These are phyloP conservation scores for Drosophila fulvimacula DNA, from an alignment of 2,888 invertebrate genomes.

Conservation along the genomic window DNA sequence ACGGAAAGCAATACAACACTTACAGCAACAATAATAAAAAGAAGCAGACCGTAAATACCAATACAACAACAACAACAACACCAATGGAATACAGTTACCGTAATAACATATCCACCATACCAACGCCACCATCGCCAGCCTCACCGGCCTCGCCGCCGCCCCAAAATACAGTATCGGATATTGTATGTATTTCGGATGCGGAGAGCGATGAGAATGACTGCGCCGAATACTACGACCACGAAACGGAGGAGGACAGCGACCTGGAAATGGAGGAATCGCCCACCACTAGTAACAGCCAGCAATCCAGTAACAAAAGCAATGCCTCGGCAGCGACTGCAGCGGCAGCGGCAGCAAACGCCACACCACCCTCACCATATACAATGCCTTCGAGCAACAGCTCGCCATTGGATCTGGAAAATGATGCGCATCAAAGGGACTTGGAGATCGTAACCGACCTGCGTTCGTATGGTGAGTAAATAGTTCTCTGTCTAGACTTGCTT, in stretches of 20 bases:
- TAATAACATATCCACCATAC: conserved; percentile 53
- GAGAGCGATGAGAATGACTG: conserved; percentile 59
- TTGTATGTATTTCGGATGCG: conserved; percentile 69
- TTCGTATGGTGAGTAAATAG: conserved; percentile 65
- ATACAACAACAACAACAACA: conserved; percentile 18
- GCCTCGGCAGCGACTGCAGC: conserved; percentile 41
- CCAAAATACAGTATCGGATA: conserved; percentile 29
- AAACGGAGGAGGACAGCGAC: conserved; percentile 76
- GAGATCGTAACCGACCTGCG: conserved; percentile 67
- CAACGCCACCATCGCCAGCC: conserved; percentile 64
- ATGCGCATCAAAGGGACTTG: conserved; percentile 64
- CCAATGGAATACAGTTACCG: conserved; percentile 59
- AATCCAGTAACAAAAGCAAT: conserved; percentile 18
- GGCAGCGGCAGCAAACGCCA: conserved; percentile 39
- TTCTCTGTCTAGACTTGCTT: conserved; percentile 31
- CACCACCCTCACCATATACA: conserved; percentile 35
- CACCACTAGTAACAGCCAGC: conserved; percentile 40
- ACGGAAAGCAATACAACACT: conserved; percentile 33
- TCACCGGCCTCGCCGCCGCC: conserved; percentile 53
- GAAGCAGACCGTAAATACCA: conserved; percentile 9
- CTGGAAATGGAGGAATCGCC: conserved; percentile 37
- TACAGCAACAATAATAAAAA: conserved; percentile 23
- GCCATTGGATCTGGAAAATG: conserved; percentile 64
- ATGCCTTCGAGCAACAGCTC: conserved; percentile 56
- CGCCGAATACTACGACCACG: conserved; percentile 55